Percentiles rank a stretch among this genome's conserved stretches.
phyloP scores from a whole-genome alignment of 2,888 invertebrate genomes.

The Lasius fuliginosus region DNA sequence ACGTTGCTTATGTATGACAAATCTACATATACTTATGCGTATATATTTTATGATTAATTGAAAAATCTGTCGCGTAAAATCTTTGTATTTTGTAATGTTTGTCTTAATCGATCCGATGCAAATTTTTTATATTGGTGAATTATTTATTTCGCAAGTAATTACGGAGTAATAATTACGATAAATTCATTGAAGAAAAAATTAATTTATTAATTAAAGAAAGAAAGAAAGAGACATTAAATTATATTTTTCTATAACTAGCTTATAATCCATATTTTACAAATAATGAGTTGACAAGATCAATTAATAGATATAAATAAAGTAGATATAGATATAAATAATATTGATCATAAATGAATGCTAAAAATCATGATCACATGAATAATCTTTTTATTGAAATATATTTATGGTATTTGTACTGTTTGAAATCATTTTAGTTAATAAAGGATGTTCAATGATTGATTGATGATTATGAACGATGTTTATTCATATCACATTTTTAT shows the following conservation, averaged over 20 bases:
- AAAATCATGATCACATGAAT: neutral
- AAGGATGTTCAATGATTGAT: neutral
- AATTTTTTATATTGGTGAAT: neutral
- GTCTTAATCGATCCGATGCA: neutral
- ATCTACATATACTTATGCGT: neutral
- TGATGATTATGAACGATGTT: conserved; percentile 21
- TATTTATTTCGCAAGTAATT: neutral
- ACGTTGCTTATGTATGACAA: neutral
- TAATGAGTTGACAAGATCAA: conserved; percentile 9
- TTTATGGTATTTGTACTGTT: neutral
- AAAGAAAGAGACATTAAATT: neutral
- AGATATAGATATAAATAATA: too few species aligned
- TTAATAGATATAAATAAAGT: neutral
- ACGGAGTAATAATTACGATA: neutral
- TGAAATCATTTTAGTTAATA: neutral
- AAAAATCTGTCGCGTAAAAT: neutral
- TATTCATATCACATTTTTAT: neutral
- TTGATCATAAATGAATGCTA: neutral
- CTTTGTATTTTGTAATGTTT: neutral
- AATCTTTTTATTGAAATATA: neutral
- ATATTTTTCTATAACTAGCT: neutral
- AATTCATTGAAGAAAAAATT: neutral
- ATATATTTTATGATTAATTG: neutral
- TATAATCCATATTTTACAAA: neutral
- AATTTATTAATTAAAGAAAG: neutral